Conservation (phyloP, 2,113 vertebrate species). For the Carlito syrichta region DNA sequence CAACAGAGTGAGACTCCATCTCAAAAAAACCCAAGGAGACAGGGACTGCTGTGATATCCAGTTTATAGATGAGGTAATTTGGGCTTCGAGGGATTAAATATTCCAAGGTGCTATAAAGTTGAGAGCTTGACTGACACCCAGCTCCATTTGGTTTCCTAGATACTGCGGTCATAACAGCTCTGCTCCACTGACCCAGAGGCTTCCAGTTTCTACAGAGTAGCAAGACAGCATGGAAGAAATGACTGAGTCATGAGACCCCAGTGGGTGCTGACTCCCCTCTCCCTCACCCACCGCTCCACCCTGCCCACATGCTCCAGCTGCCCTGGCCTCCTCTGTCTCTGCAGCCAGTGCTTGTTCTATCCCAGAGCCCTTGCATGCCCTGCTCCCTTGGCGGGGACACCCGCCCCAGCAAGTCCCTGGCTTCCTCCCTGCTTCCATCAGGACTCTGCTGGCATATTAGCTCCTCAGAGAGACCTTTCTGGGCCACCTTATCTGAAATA, state of each 20-base stretch:
- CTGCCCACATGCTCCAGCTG: too few species aligned
- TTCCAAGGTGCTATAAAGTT: not conserved
- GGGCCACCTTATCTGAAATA: not conserved
- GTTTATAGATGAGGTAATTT: not conserved
- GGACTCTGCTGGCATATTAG: not conserved
- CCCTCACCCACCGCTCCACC: not conserved
- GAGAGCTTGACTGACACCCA: not conserved
- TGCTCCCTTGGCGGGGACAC: too few species aligned
- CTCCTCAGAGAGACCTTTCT: not conserved
- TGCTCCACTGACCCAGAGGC: not conserved
- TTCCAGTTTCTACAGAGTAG: not conserved
- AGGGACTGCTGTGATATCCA: not conserved
- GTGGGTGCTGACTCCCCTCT: not conserved
- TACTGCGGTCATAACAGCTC: not conserved
- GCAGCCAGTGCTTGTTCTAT: not conserved
- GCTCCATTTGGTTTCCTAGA: not conserved
- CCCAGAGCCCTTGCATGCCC: not conserved
- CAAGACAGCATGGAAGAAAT: not conserved
- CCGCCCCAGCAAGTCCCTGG: too few species aligned
- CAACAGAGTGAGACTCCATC: too few species aligned
- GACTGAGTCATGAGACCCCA: not conserved
- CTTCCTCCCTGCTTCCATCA: not conserved
- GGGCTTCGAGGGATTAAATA: not conserved
- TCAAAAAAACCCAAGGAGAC: too few species aligned
- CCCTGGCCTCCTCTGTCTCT: too few species aligned